Evolutionary conservation across 2,888 invertebrate genomes (phyloP).

Genomic region (Amphimallon solstitiale): DNA sequence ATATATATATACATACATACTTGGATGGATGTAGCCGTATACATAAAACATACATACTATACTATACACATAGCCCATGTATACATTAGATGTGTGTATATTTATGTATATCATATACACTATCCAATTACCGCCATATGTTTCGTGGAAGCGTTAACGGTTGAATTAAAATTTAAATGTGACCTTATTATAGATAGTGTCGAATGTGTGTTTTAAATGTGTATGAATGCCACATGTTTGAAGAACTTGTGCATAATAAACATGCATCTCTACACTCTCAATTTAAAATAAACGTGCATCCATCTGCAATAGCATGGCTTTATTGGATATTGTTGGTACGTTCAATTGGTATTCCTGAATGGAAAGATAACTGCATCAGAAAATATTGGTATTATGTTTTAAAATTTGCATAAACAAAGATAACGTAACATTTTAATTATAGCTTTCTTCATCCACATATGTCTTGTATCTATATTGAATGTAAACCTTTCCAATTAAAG

Average conservation of each 20-base stretch:
- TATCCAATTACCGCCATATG: constrained; percentile 34
- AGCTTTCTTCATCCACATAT: no score
- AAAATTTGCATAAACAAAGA: no score
- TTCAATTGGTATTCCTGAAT: no score
- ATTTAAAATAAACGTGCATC: neutral
- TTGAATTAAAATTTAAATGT: constrained; percentile 38
- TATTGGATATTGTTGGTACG: no score
- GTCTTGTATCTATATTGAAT: no score
- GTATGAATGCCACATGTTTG: neutral
- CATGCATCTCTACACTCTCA: constrained; percentile 7
- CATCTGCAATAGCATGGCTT: no score
- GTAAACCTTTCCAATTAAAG: no score
- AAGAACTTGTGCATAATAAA: constrained; percentile 8
- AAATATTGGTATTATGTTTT: no score
- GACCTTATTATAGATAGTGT: constrained; percentile 35
- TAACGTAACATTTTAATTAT: no score
- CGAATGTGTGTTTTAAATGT: constrained; percentile 6
- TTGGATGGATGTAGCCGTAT: neutral
- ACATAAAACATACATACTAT: constrained; percentile 3
- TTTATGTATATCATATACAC: constrained; percentile 23
- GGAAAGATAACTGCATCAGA: no score
- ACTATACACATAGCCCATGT: constrained; percentile 6
- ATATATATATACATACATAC: constrained; percentile 22
- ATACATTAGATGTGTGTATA: constrained; percentile 21
- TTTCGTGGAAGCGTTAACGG: constrained; percentile 35